phyloP scores from a whole-genome alignment of 1,140 invertebrate genomes.

The Anoplolepis gracilipes region DNA sequence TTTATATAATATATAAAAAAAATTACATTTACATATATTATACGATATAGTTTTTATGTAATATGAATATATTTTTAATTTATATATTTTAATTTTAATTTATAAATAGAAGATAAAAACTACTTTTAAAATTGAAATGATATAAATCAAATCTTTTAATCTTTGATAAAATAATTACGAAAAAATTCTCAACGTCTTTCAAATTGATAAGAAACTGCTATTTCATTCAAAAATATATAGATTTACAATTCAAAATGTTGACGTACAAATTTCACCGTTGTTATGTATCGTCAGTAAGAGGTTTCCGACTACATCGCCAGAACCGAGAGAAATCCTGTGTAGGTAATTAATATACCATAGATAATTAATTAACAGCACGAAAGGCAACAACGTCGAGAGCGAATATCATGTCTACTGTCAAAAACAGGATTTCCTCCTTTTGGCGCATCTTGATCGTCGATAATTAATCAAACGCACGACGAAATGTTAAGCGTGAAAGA shows the following conservation, averaged over 20 bases:
- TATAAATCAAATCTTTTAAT: neutral
- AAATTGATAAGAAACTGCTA: neutral
- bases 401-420: slow-evolving; percentile 33
- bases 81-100: too few species aligned
- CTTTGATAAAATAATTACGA: neutral
- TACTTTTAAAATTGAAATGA: neutral
- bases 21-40: neutral
- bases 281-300: neutral
- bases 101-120: neutral
- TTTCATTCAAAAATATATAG: neutral
- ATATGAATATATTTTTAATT: neutral
- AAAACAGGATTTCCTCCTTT: slow-evolving; percentile 9
- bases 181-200: neutral
- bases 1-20: neutral
- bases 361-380: slow-evolving; percentile 46
- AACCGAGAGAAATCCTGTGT: neutral
- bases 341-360: slow-evolving; percentile 42
- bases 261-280: neutral
- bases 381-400: slow-evolving; percentile 23
- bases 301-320: neutral
- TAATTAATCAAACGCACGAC: slow-evolving; percentile 47
- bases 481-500: slow-evolving; percentile 51
- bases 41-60: too few species aligned
- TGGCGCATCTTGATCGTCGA: slow-evolving; percentile 52
- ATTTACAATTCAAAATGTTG: neutral